Evolutionary conservation across 1,140 invertebrate species (phyloP).

Genomic region (Lasioglossum albipes): DNA sequence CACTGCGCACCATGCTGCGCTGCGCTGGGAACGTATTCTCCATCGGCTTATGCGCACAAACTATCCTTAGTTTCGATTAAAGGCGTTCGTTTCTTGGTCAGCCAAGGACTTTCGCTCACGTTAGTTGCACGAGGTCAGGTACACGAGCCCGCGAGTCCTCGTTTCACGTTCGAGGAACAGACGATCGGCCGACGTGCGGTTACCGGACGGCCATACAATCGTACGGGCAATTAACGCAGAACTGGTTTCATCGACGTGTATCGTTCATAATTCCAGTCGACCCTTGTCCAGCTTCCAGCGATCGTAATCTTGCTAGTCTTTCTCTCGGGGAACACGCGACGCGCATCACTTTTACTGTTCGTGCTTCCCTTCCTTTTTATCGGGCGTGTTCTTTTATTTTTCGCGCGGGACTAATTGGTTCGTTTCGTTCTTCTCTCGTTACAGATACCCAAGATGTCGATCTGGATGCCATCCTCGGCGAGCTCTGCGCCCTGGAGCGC

Average conservation of each 20-base stretch:
- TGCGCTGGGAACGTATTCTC: too few species aligned
- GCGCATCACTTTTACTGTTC: slow-evolving; percentile 1
- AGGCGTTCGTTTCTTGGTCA: slow-evolving; percentile 15
- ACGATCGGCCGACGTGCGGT: slow-evolving; percentile 19
- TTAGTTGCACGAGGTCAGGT: slow-evolving; percentile 49
- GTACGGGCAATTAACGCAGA: slow-evolving; percentile 63
- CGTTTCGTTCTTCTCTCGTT: background rate
- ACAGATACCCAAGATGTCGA: slow-evolving; percentile 96
- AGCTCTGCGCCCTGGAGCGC: slow-evolving; percentile 93
- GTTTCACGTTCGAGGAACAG: slow-evolving; percentile 43
- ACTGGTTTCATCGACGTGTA: slow-evolving; percentile 59
- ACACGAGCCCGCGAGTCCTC: slow-evolving; percentile 29
- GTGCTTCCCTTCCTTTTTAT: too few species aligned
- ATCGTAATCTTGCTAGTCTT: slow-evolving; percentile 25
- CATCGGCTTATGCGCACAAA: background rate
- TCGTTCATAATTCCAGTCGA: slow-evolving; percentile 37
- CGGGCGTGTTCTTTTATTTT: too few species aligned
- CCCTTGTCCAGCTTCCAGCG: slow-evolving; percentile 11
- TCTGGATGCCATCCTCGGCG: slow-evolving; percentile 96
- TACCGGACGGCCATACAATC: slow-evolving; percentile 56
- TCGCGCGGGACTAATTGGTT: background rate
- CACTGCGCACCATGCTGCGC: too few species aligned
- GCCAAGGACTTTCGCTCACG: slow-evolving; percentile 36
- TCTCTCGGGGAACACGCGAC: background rate
- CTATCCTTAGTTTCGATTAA: slow-evolving; percentile 14